phyloP scores from a whole-genome alignment of 1,140 invertebrate species.

The Apis cerana region DNA sequence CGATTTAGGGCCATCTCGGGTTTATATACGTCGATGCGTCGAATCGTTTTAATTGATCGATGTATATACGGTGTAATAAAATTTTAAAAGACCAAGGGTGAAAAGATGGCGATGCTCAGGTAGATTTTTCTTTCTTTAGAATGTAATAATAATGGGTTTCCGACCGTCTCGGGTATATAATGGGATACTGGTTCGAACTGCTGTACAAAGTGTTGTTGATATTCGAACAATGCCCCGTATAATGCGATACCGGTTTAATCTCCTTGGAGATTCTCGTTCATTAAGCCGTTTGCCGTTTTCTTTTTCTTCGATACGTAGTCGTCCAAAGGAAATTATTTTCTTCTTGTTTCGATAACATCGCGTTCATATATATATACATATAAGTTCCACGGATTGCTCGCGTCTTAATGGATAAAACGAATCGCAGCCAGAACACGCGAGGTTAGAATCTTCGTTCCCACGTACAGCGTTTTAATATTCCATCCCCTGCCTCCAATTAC shows the following conservation, averaged over 20 bases:
- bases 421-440: too few species aligned
- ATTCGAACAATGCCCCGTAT: not conserved
- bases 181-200: not conserved
- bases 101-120: not conserved
- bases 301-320: too few species aligned
- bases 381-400: too few species aligned
- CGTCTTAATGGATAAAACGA: too few species aligned
- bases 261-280: not conserved
- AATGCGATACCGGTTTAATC: not conserved
- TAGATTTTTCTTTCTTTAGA: not conserved
- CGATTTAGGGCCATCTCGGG: not conserved
- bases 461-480: too few species aligned
- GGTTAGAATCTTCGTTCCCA: too few species aligned
- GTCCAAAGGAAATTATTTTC: too few species aligned
- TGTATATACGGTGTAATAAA: too few species aligned
- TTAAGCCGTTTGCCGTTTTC: not conserved
- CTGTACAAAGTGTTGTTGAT: not conserved
- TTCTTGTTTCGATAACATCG: too few species aligned
- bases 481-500: too few species aligned
- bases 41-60: not conserved
- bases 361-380: too few species aligned
- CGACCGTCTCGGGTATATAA: not conserved
- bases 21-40: not conserved
- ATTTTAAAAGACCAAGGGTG: not conserved
- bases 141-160: not conserved